A percentile compares a stretch with the other conserved stretches of the same genome.
phyloP scores from a whole-genome alignment of 1,140 invertebrate species.

The Euborellia annulipes region DNA sequence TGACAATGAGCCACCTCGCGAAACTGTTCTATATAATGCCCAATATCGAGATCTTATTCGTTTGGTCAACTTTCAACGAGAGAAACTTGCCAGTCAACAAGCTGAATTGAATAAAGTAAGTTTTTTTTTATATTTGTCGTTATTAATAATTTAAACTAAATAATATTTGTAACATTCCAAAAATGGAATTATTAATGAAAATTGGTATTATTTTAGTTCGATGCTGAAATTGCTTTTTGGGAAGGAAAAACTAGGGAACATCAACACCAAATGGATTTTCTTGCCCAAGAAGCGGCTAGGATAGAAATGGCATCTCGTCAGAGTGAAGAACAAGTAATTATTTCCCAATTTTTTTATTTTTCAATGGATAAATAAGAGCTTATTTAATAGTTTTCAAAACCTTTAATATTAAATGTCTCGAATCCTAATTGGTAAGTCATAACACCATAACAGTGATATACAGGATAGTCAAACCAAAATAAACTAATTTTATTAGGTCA shows the following conservation, averaged over 20 bases:
- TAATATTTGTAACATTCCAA: not conserved
- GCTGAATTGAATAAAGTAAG: slow-evolving; percentile 70
- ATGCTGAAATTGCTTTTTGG: slow-evolving; percentile 77
- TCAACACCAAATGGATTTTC: slow-evolving; percentile 62
- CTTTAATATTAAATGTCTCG: no score
- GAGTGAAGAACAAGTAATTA: slow-evolving; percentile 59
- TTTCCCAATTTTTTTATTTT: no score
- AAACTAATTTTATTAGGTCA: no score
- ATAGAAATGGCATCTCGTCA: slow-evolving; percentile 56
- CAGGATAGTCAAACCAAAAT: no score
- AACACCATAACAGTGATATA: no score
- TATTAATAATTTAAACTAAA: not conserved
- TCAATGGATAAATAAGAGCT: no score
- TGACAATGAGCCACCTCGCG: slow-evolving; percentile 18
- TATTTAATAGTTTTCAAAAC: no score
- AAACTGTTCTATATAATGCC: slow-evolving; percentile 32
- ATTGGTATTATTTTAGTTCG: slow-evolving; percentile 41
- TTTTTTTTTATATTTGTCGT: not conserved
- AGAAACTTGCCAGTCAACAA: slow-evolving; percentile 74
- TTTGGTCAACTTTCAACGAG: slow-evolving; percentile 76
- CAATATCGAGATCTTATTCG: slow-evolving; percentile 65
- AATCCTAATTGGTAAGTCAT: no score
- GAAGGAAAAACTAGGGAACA: slow-evolving; percentile 75
- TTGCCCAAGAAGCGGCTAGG: slow-evolving; percentile 63
- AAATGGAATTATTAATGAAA: slow-evolving; percentile 1